These are phyloP conservation scores for Diabrotica virgifera DNA, from an alignment of 1,140 invertebrate genomes.

Conservation along the genomic window DNA sequence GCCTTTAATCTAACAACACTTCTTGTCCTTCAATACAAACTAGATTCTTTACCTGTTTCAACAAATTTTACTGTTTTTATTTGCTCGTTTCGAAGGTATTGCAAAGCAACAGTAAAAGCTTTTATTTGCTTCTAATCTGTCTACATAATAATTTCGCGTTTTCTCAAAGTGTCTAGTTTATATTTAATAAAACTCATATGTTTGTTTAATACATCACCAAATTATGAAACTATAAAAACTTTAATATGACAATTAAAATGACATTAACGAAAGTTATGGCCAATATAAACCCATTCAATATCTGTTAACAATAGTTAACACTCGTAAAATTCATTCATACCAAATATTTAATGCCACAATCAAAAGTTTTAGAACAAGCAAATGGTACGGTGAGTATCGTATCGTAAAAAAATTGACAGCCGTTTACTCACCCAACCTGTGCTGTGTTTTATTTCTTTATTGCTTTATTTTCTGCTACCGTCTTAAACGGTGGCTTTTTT, in stretches of 20 bases:
- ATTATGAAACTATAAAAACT: conserved; percentile 3
- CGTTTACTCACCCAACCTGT: not conserved
- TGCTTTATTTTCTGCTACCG: not conserved
- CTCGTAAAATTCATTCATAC: conserved; percentile 2
- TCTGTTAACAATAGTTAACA: conserved; percentile 3
- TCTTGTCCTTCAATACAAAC: too few species aligned
- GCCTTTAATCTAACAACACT: too few species aligned
- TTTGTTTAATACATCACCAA: not conserved
- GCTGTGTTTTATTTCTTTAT: not conserved
- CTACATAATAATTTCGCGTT: too few species aligned
- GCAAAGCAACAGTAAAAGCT: too few species aligned
- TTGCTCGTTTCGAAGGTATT: too few species aligned
- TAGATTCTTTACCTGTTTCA: too few species aligned
- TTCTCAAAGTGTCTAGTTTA: not conserved
- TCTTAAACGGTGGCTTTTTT: not conserved
- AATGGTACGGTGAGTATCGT: not conserved
- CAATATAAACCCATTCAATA: conserved; percentile 3
- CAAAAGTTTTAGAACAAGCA: not conserved
- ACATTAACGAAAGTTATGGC: conserved; percentile 1
- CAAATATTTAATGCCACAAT: conserved; percentile 1
- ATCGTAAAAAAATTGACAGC: not conserved
- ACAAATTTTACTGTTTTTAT: too few species aligned
- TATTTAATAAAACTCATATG: not conserved
- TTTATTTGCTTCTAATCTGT: too few species aligned
- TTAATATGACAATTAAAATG: conserved; percentile 3